Percentiles rank a stretch among this genome's conserved stretches.
These are phyloP conservation scores for Plagodis dolabraria DNA, from an alignment of 2,888 invertebrate species.

Conservation along the genomic window DNA sequence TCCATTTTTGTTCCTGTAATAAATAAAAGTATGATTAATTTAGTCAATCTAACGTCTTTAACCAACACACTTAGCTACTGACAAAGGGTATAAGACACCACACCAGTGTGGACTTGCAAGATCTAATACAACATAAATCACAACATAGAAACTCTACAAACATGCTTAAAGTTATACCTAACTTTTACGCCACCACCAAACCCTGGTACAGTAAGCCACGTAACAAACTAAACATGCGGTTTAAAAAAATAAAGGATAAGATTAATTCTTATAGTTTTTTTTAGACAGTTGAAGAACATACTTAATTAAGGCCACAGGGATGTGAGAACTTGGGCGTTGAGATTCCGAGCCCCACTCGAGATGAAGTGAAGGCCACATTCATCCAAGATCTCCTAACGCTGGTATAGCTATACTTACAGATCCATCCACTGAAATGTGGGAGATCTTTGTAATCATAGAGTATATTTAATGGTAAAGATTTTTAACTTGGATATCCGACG, in stretches of 20 bases:
- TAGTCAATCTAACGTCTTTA: not conserved
- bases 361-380: too few relatives aligned
- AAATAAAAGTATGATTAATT: conserved; percentile 38
- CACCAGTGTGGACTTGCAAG: not conserved
- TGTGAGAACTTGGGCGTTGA: too few relatives aligned
- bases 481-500: too few relatives aligned
- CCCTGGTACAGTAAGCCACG: conserved; percentile 6
- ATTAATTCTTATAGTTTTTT: not conserved
- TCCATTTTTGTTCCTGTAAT: conserved; percentile 82
- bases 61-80: conserved; percentile 2
- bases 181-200: not conserved
- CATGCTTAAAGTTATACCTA: conserved; percentile 1
- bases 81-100: conserved; percentile 5
- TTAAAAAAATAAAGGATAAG: not conserved
- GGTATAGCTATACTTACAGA: too few relatives aligned
- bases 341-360: too few relatives aligned
- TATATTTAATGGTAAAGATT: too few relatives aligned
- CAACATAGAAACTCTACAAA: not conserved
- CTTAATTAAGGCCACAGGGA: too few relatives aligned
- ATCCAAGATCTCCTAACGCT: too few relatives aligned
- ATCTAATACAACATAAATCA: not conserved
- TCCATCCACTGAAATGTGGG: too few relatives aligned
- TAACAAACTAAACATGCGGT: not conserved
- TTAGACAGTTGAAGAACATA: too few relatives aligned
- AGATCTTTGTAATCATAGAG: too few relatives aligned